Percentiles rank a stretch among this genome's conserved stretches.
Conservation (phyloP, 2,888 invertebrate genomes). For the Limnephilus auricula region DNA sequence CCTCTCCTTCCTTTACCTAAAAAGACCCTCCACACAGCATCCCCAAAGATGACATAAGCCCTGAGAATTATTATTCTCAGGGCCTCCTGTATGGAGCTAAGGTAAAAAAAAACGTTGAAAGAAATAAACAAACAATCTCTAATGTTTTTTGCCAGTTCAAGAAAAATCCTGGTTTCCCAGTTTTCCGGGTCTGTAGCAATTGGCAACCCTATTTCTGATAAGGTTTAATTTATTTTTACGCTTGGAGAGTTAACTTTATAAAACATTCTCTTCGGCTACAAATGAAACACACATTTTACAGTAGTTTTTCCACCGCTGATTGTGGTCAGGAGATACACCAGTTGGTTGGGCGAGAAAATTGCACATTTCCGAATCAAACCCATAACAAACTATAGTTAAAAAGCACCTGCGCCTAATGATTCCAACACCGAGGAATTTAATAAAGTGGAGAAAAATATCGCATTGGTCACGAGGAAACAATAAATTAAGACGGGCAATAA, state of each 20-base stretch:
- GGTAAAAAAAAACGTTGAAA: too few relatives aligned
- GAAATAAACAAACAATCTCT: too few relatives aligned
- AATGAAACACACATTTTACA: not conserved
- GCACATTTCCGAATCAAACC: not conserved
- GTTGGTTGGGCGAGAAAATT: constrained; percentile 36
- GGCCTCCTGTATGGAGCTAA: too few relatives aligned
- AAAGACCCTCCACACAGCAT: too few relatives aligned
- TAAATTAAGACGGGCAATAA: not conserved
- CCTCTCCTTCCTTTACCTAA: too few relatives aligned
- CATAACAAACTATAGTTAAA: not conserved
- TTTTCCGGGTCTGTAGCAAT: not conserved
- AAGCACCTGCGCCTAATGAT: not conserved
- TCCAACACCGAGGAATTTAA: not conserved
- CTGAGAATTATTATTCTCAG: too few relatives aligned
- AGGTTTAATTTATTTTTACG: not conserved
- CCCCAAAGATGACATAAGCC: too few relatives aligned
- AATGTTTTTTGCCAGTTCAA: not conserved
- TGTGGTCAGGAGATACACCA: constrained; percentile 3
- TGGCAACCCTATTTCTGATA: not conserved
- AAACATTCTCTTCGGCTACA: not conserved
- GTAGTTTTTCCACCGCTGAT: not conserved
- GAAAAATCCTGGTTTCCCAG: not conserved
- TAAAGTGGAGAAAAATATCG: not conserved
- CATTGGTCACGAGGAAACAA: not conserved
- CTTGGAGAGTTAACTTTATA: not conserved